These are phyloP conservation scores for Rhinogobius similis DNA, from an alignment of 2,113 vertebrate genomes.

Conservation along the genomic window DNA sequence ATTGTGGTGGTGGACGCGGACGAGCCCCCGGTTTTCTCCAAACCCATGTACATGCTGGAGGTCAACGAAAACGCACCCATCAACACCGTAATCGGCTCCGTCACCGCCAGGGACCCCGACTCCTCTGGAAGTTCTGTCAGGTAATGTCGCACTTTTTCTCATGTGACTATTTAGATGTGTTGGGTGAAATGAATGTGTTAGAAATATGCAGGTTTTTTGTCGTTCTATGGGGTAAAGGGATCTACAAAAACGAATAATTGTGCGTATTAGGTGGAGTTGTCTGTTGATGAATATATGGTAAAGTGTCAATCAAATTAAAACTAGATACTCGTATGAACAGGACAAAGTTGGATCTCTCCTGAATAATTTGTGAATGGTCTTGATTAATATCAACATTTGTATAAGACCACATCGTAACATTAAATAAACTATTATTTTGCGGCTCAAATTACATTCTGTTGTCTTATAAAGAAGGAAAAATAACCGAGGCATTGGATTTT, in stretches of 20 bases:
- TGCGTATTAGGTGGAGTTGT: too few relatives aligned
- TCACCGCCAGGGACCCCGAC: constrained; percentile 91
- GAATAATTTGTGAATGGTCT: not conserved
- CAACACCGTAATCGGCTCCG: constrained; percentile 89
- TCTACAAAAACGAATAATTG: too few relatives aligned
- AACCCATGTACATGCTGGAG: constrained; percentile 86
- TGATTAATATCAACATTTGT: not conserved
- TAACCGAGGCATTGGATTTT: too few relatives aligned
- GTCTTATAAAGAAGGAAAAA: too few relatives aligned
- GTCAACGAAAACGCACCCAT: constrained; percentile 92
- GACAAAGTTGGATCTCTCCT: too few relatives aligned
- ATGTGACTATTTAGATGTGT: not conserved
- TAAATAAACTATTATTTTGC: not conserved
- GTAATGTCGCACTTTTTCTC: constrained; percentile 66
- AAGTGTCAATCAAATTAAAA: too few relatives aligned
- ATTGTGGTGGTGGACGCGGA: constrained; percentile 91
- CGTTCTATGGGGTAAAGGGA: not conserved
- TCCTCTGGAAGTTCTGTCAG: constrained; percentile 86
- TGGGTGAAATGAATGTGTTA: not conserved
- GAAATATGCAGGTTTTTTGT: not conserved
- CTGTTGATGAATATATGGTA: too few relatives aligned
- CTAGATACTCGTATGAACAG: too few relatives aligned
- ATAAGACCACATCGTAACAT: not conserved
- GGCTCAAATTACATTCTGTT: too few relatives aligned
- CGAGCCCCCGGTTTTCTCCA: constrained; percentile 91